A percentile compares a stretch with the other conserved stretches of the same genome.
These are phyloP conservation scores for Poecilia velifera DNA, from an alignment of 2,797 vertebrate genomes.

Conservation along the genomic window DNA sequence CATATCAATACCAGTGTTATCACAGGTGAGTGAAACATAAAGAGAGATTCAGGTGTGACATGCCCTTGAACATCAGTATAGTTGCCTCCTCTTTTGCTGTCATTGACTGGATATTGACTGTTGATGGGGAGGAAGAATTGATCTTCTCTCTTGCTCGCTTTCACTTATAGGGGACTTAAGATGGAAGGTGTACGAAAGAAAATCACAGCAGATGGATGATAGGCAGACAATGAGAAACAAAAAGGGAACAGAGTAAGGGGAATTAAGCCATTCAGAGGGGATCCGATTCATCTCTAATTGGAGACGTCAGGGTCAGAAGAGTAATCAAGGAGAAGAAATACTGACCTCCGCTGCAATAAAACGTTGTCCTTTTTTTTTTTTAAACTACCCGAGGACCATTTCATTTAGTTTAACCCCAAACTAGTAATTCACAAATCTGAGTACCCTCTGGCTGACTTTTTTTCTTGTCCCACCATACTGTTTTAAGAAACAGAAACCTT, in stretches of 20 bases:
- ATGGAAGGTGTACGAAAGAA: slow-evolving; percentile 45
- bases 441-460: not conserved
- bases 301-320: slow-evolving; percentile 53
- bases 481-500: not conserved
- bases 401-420: not conserved
- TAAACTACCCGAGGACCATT: not conserved
- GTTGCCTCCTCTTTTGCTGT: slow-evolving; percentile 57
- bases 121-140: slow-evolving; percentile 62
- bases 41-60: slow-evolving; percentile 74
- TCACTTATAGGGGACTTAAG: slow-evolving; percentile 49
- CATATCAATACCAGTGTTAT: slow-evolving; percentile 72
- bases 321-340: slow-evolving; percentile 67
- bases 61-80: slow-evolving; percentile 66
- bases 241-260: slow-evolving; percentile 35
- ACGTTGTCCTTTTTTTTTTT: slow-evolving; percentile 14
- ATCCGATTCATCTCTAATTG: slow-evolving; percentile 64
- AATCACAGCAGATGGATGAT: slow-evolving; percentile 53
- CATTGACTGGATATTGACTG: slow-evolving; percentile 70
- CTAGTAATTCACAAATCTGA: not conserved
- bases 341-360: slow-evolving; percentile 58
- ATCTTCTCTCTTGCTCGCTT: slow-evolving; percentile 42
- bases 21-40: slow-evolving; percentile 70
- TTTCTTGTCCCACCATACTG: not conserved
- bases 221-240: slow-evolving; percentile 41
- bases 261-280: slow-evolving; percentile 61